These are phyloP conservation scores for Mungos mungo DNA, from an alignment of 2,113 vertebrate genomes.

Conservation along the genomic window DNA sequence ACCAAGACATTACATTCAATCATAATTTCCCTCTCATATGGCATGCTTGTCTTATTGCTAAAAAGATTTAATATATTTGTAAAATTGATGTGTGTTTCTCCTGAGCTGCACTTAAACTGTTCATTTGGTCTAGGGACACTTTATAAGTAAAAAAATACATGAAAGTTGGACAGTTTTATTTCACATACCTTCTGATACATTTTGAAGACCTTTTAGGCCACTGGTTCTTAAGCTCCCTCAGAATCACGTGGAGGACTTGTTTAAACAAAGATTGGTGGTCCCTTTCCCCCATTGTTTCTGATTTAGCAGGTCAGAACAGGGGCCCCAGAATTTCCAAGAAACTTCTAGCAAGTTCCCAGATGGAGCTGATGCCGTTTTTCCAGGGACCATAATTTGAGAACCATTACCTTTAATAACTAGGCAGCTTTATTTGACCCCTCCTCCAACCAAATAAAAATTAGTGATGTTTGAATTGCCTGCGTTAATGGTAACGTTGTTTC, in stretches of 20 bases:
- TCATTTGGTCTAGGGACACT: not conserved
- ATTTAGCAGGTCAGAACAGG: not conserved
- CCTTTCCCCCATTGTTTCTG: not conserved
- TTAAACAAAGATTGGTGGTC: not conserved
- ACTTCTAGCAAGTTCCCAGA: not conserved
- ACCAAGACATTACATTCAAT: not conserved
- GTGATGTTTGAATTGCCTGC: constrained; percentile 41
- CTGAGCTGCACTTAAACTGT: not conserved
- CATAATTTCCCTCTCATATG: not conserved
- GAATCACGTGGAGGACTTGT: not conserved
- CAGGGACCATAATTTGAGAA: not conserved
- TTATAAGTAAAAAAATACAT: constrained; percentile 28
- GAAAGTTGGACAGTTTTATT: constrained; percentile 19
- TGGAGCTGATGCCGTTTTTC: not conserved
- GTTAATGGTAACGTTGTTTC: constrained; percentile 48
- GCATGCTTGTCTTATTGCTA: not conserved
- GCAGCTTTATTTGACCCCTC: not conserved
- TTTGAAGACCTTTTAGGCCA: constrained; percentile 62
- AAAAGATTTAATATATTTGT: not conserved
- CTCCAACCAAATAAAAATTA: constrained; percentile 61
- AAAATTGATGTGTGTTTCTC: constrained; percentile 36
- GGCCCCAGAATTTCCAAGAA: not conserved
- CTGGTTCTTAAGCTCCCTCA: not conserved
- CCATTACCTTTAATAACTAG: not conserved
- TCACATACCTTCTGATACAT: constrained; percentile 2